These are phyloP conservation scores for Notodonta dromedarius DNA, from an alignment of 2,888 invertebrate species.

Conservation along the genomic window DNA sequence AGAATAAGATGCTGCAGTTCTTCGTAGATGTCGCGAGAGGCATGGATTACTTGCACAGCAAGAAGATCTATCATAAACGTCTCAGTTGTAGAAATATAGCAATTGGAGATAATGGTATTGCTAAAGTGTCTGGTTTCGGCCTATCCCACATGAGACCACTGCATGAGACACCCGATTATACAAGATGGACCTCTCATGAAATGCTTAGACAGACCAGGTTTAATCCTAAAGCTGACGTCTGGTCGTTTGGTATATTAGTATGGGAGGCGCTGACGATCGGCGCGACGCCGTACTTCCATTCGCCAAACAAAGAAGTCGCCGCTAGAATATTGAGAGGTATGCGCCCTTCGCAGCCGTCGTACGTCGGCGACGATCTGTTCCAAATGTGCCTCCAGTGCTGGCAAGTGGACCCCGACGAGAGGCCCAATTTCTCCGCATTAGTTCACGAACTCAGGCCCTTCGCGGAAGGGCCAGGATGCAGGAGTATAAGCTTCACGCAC, in stretches of 20 bases:
- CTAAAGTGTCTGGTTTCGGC: conserved; percentile 91
- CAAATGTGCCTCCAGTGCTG: conserved; percentile 93
- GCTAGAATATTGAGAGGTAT: conserved; percentile 88
- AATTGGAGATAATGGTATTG: conserved; percentile 85
- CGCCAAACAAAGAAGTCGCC: conserved; percentile 87
- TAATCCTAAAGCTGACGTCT: conserved; percentile 90
- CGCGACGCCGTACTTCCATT: conserved; percentile 90
- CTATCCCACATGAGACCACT: conserved; percentile 86
- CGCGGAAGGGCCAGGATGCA: conserved; percentile 60
- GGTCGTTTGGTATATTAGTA: conserved; percentile 92
- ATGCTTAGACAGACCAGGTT: conserved; percentile 88
- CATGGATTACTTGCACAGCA: conserved; percentile 87
- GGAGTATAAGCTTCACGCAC: conserved; percentile 74
- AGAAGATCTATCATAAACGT: conserved; percentile 89
- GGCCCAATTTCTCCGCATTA: conserved; percentile 88
- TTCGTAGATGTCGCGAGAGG: conserved; percentile 88
- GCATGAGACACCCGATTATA: conserved; percentile 88
- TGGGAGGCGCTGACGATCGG: conserved; percentile 93
- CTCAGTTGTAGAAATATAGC: conserved; percentile 89
- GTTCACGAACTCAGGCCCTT: conserved; percentile 71
- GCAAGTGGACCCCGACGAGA: conserved; percentile 92
- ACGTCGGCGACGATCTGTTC: conserved; percentile 91
- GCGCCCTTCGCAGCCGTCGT: conserved; percentile 89
- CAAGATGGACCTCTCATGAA: conserved; percentile 92
- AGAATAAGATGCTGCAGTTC: conserved; percentile 86